Conservation (phyloP, 2,888 invertebrate species). For the Noctua janthe region DNA sequence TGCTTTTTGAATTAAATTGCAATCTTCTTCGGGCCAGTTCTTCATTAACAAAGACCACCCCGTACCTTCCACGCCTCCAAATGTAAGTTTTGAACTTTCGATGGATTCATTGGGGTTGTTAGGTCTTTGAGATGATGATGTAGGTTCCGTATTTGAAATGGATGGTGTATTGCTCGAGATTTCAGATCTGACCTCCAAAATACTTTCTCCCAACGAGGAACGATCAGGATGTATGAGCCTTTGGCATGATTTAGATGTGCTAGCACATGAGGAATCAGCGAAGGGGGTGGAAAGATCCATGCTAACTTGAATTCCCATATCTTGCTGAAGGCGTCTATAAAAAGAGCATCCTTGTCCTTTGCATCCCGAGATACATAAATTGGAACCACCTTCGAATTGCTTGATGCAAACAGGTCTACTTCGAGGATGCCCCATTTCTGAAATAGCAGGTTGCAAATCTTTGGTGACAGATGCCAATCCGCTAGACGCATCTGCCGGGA, state of each 20-base stretch:
- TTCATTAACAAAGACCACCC: too few species aligned
- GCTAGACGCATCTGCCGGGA: not conserved
- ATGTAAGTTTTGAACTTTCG: too few species aligned
- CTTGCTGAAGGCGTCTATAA: conserved; percentile 23
- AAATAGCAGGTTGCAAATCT: not conserved
- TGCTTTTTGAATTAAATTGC: too few species aligned
- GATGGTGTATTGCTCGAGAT: too few species aligned
- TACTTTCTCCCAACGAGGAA: too few species aligned
- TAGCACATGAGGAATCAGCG: not conserved
- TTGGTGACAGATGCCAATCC: conserved; percentile 4
- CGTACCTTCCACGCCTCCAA: too few species aligned
- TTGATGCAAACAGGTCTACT: not conserved
- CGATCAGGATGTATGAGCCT: conserved; percentile 3
- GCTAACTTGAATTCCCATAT: conserved; percentile 12
- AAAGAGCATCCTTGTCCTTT: conserved; percentile 8
- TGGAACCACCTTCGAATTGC: not conserved
- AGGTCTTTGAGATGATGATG: too few species aligned
- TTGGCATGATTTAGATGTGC: conserved; percentile 11
- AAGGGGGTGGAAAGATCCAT: conserved; percentile 1
- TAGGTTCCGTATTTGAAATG: too few species aligned
- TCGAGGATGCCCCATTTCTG: conserved; percentile 1
- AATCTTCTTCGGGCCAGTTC: too few species aligned
- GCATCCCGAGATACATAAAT: not conserved
- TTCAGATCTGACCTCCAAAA: too few species aligned
- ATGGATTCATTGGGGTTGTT: too few species aligned